Evolutionary conservation across 2,888 invertebrate species (phyloP).

Genomic region (Taenaris catops): DNA sequence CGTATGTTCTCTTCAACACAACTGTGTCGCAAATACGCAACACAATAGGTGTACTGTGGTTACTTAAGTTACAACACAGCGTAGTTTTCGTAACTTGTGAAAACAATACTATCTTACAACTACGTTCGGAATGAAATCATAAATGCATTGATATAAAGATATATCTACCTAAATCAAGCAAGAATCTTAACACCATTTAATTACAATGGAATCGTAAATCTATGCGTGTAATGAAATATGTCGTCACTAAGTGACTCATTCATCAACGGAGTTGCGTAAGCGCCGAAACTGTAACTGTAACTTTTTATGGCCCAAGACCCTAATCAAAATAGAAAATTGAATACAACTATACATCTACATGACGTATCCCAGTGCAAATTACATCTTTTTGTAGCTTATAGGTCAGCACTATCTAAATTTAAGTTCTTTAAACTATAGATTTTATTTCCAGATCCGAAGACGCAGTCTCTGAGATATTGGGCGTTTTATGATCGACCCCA

Average conservation of each 20-base stretch:
- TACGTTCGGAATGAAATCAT: conserved; percentile 12
- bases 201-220: conserved; percentile 4
- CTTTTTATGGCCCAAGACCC: background rate
- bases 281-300: too few species aligned
- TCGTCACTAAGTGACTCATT: background rate
- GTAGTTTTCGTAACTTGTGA: conserved; percentile 27
- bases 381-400: too few species aligned
- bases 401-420: too few species aligned
- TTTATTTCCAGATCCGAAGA: too few species aligned
- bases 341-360: too few species aligned
- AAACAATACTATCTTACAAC: conserved; percentile 26
- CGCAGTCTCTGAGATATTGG: too few species aligned
- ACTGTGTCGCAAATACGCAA: conserved; percentile 29
- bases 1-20: conserved; percentile 23
- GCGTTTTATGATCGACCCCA: too few species aligned
- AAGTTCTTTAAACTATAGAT: too few species aligned
- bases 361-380: too few species aligned
- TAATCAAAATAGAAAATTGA: too few species aligned
- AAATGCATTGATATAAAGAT: conserved; percentile 6
- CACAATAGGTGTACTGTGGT: conserved; percentile 28
- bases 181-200: conserved; percentile 1
- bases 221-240: conserved; percentile 1
- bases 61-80: conserved; percentile 27
- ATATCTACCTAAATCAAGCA: conserved; percentile 2
- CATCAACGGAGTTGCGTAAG: background rate